Evolutionary conservation across 2,797 vertebrate genomes (phyloP).

Genomic region (Arrhamphus sclerolepis): DNA sequence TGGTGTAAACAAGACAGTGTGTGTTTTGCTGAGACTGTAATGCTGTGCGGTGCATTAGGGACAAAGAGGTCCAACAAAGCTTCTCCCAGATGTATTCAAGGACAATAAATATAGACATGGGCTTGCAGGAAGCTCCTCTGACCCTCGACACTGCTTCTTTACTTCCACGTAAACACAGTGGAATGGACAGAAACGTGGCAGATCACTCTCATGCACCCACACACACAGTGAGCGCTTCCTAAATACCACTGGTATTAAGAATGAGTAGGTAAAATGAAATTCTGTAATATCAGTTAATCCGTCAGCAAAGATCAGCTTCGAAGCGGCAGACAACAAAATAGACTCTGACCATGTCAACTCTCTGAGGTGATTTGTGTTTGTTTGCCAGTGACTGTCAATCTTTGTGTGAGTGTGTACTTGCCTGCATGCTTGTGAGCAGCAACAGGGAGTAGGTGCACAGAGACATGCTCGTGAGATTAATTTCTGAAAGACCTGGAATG

Average conservation of each 20-base stretch:
- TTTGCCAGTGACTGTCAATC: slow-evolving; percentile 32
- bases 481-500: too few relatives aligned
- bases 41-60: slow-evolving; percentile 44
- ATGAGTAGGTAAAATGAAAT: slow-evolving; percentile 63
- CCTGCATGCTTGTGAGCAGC: not conserved
- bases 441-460: not conserved
- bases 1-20: slow-evolving; percentile 9
- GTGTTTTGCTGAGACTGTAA: slow-evolving; percentile 15
- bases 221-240: slow-evolving; percentile 26
- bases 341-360: slow-evolving; percentile 59
- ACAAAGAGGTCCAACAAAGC: slow-evolving; percentile 49
- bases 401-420: slow-evolving; percentile 14
- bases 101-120: slow-evolving; percentile 41
- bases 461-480: not conserved
- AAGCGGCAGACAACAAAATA: slow-evolving; percentile 54
- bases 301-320: slow-evolving; percentile 64
- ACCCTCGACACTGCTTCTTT: slow-evolving; percentile 15
- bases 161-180: slow-evolving; percentile 7
- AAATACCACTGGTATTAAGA: slow-evolving; percentile 64
- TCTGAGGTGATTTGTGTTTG: slow-evolving; percentile 51
- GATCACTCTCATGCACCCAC: slow-evolving; percentile 8
- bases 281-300: slow-evolving; percentile 73
- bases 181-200: slow-evolving; percentile 2
- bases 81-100: slow-evolving; percentile 34
- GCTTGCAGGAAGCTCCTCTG: slow-evolving; percentile 16